Conservation (phyloP, 1,140 invertebrate genomes). For the Musca domestica region DNA sequence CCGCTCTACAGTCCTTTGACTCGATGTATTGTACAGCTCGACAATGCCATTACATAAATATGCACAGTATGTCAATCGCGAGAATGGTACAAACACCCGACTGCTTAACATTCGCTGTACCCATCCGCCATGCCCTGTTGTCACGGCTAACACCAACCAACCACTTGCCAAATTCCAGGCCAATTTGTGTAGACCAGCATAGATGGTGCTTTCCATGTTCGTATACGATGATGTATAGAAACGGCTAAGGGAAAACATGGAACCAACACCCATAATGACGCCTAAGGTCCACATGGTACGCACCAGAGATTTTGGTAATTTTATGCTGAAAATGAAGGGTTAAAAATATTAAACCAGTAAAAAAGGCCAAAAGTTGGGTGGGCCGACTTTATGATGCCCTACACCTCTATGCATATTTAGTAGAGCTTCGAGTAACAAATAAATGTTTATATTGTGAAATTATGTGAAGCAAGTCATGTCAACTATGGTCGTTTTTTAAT, state of each 20-base stretch:
- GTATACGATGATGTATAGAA: constrained; percentile 64
- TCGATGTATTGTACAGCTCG: constrained; percentile 62
- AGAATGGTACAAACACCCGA: constrained; percentile 62
- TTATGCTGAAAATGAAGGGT: constrained; percentile 55
- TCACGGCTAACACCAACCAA: constrained; percentile 67
- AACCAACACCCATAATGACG: constrained; percentile 55
- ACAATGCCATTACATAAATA: constrained; percentile 68
- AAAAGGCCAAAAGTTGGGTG: too few species aligned
- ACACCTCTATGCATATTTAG: too few species aligned
- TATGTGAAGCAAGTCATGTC: too few species aligned
- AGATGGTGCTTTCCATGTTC: constrained; percentile 60
- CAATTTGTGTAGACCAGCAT: constrained; percentile 62
- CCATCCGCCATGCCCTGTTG: constrained; percentile 65
- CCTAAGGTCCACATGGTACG: constrained; percentile 59
- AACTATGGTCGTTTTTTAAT: too few species aligned
- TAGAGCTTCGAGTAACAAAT: too few species aligned
- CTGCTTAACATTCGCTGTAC: constrained; percentile 60
- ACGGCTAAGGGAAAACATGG: constrained; percentile 61
- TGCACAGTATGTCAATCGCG: constrained; percentile 65
- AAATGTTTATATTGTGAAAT: too few species aligned
- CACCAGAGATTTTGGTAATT: constrained; percentile 55
- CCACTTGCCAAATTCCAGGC: constrained; percentile 64
- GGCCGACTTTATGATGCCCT: too few species aligned
- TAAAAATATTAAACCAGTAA: too few species aligned
- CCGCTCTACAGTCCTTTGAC: constrained; percentile 58